Conservation (phyloP, 2,888 invertebrate genomes). For the Campoplex nolae region DNA sequence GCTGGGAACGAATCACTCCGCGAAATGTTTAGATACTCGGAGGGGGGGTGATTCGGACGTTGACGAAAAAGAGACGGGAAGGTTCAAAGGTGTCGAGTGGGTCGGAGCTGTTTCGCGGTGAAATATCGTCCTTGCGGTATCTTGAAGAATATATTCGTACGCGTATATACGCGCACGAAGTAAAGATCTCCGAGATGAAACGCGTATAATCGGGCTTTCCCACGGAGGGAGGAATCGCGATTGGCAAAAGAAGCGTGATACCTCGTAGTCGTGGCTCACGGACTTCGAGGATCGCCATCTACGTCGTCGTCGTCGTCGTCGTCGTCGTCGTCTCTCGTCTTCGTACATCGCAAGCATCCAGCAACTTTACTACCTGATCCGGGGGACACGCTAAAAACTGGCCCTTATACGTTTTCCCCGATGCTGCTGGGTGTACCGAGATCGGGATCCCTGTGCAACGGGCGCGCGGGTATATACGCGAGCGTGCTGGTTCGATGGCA, state of each 20-base stretch:
- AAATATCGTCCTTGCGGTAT: constrained; percentile 39
- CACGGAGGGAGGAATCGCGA: constrained; percentile 72
- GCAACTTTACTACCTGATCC: constrained; percentile 55
- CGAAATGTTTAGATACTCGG: background rate
- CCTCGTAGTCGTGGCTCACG: constrained; percentile 43
- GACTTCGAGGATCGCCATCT: constrained; percentile 65
- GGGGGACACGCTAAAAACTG: constrained; percentile 66
- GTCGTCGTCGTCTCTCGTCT: constrained; percentile 24
- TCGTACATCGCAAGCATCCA: constrained; percentile 39
- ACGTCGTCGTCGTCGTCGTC: constrained; percentile 51
- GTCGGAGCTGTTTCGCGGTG: constrained; percentile 31
- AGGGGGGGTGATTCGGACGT: background rate
- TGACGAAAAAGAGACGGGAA: constrained; percentile 16
- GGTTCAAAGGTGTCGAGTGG: constrained; percentile 32
- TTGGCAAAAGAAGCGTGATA: constrained; percentile 65
- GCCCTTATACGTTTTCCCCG: constrained; percentile 61
- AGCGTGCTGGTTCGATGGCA: background rate
- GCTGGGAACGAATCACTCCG: background rate
- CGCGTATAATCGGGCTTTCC: constrained; percentile 65
- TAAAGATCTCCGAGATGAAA: background rate
- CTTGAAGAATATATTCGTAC: constrained; percentile 1
- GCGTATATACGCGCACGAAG: background rate
- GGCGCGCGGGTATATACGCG: background rate
- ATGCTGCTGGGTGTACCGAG: background rate
- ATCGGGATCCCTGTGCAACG: constrained; percentile 5